Evolutionary conservation across 2,113 vertebrate species (phyloP), one percentile per base, ranked within the genome.

Genomic region (Leptobrachium ailaonicum): DNA sequence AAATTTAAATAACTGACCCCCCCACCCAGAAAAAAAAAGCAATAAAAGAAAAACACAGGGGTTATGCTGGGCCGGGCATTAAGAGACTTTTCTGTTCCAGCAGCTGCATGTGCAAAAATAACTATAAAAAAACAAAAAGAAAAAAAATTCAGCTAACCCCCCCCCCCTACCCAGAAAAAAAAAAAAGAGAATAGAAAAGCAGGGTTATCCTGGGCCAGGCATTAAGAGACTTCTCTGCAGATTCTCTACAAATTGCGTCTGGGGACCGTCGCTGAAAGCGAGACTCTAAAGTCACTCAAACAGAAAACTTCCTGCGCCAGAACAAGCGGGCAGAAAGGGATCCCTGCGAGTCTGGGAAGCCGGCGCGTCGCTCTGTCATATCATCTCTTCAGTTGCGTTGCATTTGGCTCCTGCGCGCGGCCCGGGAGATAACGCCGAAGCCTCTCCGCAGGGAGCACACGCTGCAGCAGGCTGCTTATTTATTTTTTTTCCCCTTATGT

Each of bases 371-470:
- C 45, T 47, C 71, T 80, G 78, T 73, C 75, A 77, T 41, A 70
- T 77, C 53, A 20, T 20, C 44, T 58, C 78, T 73, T 58, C 41
- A 67, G 60, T 54, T 62, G 62, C 78, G 73, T 63, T 44, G 62
- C 54, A 66, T 44, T 44, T 41, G 63, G 20, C 45, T 66, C 45
- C 71, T 73, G 70, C 45, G 60, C 62, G 54, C 78, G 66, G 71
- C 66, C 73, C 67, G 14, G 71, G 63, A 73, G 78, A 80, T 80
- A 80, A 80, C 63, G n/a, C 10, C 56, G 60, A 73, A 73, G 77
- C 62, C 20, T 80, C 78, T 67, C 78, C 12, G 63, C 20, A 32
- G 78, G 78, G 50, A 73, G 71, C 41, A 3, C 41, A 67, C 40
- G 54, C 78, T 63, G 67, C 77, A 66, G 54, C 60, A 44, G 41